Percentiles rank a stretch among this genome's conserved stretches.
These are phyloP conservation scores for Mesoclemmys tuberculata DNA, from an alignment of 2,113 vertebrate genomes.

Conservation along the genomic window DNA sequence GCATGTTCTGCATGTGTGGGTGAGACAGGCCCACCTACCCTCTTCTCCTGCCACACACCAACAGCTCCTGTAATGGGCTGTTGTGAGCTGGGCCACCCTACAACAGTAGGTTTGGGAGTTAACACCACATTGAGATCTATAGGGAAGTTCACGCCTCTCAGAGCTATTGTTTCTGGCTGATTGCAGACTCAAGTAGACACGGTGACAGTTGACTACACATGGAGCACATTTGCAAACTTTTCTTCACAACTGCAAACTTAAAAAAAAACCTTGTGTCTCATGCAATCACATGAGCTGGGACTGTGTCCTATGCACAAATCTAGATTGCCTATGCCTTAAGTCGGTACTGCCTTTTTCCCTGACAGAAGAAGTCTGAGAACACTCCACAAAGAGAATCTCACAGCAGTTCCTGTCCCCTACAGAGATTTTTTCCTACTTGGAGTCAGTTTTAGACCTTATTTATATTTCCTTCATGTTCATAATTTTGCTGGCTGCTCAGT, in stretches of 20 bases:
- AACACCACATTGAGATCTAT: not conserved
- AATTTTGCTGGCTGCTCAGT: not conserved
- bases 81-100: not conserved
- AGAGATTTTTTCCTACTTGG: not conserved
- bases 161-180: not conserved
- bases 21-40: not conserved
- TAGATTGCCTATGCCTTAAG: not conserved
- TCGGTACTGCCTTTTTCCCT: not conserved
- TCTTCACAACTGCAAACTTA: no score
- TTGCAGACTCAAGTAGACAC: not conserved
- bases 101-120: not conserved
- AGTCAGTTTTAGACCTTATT: fast-evolving
- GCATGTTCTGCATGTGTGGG: not conserved
- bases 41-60: not conserved
- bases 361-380: not conserved
- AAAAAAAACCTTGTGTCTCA: not conserved
- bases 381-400: not conserved
- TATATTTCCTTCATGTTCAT: fast-evolving
- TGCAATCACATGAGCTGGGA: not conserved
- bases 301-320: not conserved
- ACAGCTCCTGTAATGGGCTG: not conserved
- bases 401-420: not conserved
- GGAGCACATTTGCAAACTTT: no score
- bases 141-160: not conserved
- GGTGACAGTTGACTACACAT: not conserved